phyloP scores from a whole-genome alignment of 92 coral and sea anemone genomes.

The Palythoa grandiflora region DNA sequence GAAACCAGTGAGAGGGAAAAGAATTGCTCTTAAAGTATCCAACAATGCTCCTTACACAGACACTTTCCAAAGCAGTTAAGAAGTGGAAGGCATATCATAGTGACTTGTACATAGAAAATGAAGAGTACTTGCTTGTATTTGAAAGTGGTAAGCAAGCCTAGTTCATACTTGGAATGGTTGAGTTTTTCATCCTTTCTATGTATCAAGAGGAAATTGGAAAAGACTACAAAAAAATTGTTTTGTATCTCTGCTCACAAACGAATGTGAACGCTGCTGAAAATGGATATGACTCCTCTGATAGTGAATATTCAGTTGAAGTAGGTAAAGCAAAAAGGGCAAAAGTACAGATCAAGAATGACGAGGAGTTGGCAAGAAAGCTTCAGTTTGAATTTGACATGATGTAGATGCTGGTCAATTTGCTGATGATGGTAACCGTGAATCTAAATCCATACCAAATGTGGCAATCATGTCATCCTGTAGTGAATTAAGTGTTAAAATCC shows the following conservation, averaged over 20 bases:
- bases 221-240: constrained; percentile 69
- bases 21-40: constrained; percentile 59
- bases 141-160: constrained; percentile 69
- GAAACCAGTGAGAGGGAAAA: constrained; percentile 68
- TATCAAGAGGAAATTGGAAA: constrained; percentile 72
- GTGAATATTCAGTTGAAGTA: no score
- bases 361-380: no score
- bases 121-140: constrained; percentile 56
- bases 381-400: no score
- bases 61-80: constrained; percentile 44
- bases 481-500: not conserved
- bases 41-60: constrained; percentile 66
- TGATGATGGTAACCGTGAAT: not conserved
- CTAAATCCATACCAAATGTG: not conserved
- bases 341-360: no score
- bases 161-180: constrained; percentile 72
- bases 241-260: constrained; percentile 57
- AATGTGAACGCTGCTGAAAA: no score
- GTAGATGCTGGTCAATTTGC: not conserved
- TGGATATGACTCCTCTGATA: no score
- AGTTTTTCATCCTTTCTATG: constrained; percentile 68
- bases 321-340: no score
- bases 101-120: constrained; percentile 53
- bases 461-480: not conserved
- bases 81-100: constrained; percentile 76